These are phyloP conservation scores for Artibeus jamaicensis DNA, from an alignment of 2,797 vertebrate species.

Conservation along the genomic window DNA sequence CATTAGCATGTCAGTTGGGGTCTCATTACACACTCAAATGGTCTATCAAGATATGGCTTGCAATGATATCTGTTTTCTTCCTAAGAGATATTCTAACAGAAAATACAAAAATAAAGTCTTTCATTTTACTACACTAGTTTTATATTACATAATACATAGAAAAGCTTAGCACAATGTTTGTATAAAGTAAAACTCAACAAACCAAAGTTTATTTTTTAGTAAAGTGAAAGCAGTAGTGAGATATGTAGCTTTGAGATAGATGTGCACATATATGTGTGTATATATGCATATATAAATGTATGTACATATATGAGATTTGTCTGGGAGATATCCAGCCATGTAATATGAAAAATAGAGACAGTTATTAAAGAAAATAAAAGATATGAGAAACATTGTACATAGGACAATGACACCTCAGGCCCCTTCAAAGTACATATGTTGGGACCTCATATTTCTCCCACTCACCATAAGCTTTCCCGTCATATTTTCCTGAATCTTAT, in stretches of 20 bases:
- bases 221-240: neutral
- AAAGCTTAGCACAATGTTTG: neutral
- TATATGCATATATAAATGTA: too few species aligned
- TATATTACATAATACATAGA: neutral
- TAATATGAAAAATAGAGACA: neutral
- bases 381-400: neutral
- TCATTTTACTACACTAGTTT: neutral
- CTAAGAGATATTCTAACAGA: neutral
- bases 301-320: neutral
- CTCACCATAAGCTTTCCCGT: neutral
- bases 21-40: slow-evolving; percentile 9
- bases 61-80: neutral
- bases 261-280: neutral
- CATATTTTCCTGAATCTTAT: neutral
- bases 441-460: neutral
- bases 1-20: neutral
- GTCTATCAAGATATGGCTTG: neutral
- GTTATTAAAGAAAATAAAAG: neutral
- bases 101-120: neutral
- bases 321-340: neutral
- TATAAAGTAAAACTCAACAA: neutral
- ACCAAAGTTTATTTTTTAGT: neutral
- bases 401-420: neutral
- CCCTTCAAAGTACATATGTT: neutral
- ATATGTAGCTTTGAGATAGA: neutral